These are phyloP conservation scores for Caenorhabditis sp. DNA, from an alignment of 2,888 invertebrate genomes.

Conservation along the genomic window DNA sequence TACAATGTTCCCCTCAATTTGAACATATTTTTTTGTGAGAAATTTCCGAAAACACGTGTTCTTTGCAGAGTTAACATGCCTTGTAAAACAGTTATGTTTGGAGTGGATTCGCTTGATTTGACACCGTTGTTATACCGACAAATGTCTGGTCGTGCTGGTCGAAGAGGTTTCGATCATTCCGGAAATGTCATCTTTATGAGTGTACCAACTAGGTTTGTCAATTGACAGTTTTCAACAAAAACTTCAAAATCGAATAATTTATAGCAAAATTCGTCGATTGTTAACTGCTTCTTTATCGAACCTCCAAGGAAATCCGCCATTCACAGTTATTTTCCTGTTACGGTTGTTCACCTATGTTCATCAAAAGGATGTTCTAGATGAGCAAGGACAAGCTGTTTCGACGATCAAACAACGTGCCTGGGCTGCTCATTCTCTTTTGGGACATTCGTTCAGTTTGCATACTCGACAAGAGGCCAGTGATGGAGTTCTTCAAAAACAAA, in stretches of 20 bases:
- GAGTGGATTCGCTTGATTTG: conserved; percentile 64
- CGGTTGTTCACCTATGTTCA: conserved; percentile 64
- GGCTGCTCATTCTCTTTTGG: conserved; percentile 59
- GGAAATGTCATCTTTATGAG: conserved; percentile 69
- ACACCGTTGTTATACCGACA: conserved; percentile 69
- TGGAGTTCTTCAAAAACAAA: conserved; percentile 52
- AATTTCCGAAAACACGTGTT: background rate
- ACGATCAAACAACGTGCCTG: conserved; percentile 40
- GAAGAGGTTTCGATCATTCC: conserved; percentile 69
- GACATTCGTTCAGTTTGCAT: conserved; percentile 62
- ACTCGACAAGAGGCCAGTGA: conserved; percentile 51
- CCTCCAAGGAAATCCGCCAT: conserved; percentile 68
- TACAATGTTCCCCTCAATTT: too few relatives aligned
- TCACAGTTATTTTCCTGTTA: conserved; percentile 64
- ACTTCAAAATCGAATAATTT: background rate
- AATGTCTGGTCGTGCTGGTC: conserved; percentile 70
- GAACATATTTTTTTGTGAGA: too few relatives aligned
- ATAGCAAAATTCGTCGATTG: conserved; percentile 68
- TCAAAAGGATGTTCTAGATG: conserved; percentile 42
- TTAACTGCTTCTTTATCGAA: conserved; percentile 67
- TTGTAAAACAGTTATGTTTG: conserved; percentile 69
- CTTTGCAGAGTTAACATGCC: conserved; percentile 70
- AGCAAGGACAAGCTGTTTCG: conserved; percentile 34
- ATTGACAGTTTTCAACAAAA: background rate
- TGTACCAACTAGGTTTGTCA: conserved; percentile 60